These are phyloP conservation scores for Sympetrum striolatum DNA, from an alignment of 2,888 invertebrate species.

Conservation along the genomic window DNA sequence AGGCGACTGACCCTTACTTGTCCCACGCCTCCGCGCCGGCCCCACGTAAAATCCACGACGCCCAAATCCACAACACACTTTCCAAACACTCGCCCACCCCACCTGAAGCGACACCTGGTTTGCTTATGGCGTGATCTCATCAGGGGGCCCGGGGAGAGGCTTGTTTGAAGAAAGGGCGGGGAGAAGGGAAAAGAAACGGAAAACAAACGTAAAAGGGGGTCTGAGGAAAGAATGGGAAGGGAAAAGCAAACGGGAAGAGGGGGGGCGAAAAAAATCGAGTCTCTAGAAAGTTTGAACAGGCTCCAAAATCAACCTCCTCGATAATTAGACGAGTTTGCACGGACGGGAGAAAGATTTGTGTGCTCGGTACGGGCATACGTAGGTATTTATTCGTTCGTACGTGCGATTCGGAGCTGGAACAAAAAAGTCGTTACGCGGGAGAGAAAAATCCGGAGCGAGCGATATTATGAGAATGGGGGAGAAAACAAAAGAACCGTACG, in stretches of 20 bases:
- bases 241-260: neutral
- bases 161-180: conserved; percentile 31
- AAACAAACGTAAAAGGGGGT: conserved; percentile 51
- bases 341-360: no score
- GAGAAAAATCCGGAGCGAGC: no score
- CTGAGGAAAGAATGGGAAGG: conserved; percentile 48
- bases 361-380: no score
- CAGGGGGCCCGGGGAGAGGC: conserved; percentile 46
- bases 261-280: neutral
- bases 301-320: neutral
- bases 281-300: neutral
- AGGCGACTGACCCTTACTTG: neutral
- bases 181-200: conserved; percentile 49
- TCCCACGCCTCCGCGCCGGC: neutral
- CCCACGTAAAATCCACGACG: neutral
- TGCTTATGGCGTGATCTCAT: conserved; percentile 9
- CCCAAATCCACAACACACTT: neutral
- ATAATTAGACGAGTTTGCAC: neutral
- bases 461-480: no score
- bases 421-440: no score
- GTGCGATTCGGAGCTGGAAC: no score
- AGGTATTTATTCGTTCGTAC: no score
- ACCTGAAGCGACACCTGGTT: neutral
- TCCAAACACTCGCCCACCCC: neutral
- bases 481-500: no score